These are phyloP conservation scores for Drosophila dunni DNA, from an alignment of 1,140 invertebrate genomes.

Conservation along the genomic window DNA sequence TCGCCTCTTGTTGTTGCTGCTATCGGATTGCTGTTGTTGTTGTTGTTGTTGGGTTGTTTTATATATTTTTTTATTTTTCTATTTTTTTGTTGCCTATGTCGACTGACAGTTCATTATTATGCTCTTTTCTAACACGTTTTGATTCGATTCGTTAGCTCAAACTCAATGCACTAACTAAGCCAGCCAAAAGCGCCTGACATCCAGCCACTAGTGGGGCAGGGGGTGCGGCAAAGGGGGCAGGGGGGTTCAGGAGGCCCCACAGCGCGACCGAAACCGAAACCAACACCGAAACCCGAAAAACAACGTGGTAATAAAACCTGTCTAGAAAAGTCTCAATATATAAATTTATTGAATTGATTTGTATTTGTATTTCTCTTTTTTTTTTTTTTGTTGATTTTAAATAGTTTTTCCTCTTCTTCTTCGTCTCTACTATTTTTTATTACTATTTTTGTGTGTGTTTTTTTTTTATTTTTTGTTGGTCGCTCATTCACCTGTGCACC, in stretches of 20 bases:
- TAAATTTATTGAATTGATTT: slow-evolving; percentile 69
- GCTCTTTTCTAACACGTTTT: slow-evolving; percentile 72
- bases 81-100: slow-evolving; percentile 24
- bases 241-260: slow-evolving; percentile 21
- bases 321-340: slow-evolving; percentile 56
- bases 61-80: neutral
- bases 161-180: slow-evolving; percentile 57
- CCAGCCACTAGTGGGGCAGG: neutral
- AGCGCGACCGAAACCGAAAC: slow-evolving; percentile 28
- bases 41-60: neutral
- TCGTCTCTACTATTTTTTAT: too few species aligned
- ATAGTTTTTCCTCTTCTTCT: slow-evolving; percentile 51
- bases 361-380: slow-evolving; percentile 45
- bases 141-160: slow-evolving; percentile 56
- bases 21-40: slow-evolving; percentile 21
- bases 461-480: slow-evolving; percentile 6
- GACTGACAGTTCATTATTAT: slow-evolving; percentile 62
- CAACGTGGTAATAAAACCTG: slow-evolving; percentile 39
- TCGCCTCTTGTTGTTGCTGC: slow-evolving; percentile 15
- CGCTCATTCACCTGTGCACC: slow-evolving; percentile 38
- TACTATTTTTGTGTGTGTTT: neutral
- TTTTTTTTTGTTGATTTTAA: slow-evolving; percentile 54
- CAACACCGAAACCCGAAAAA: slow-evolving; percentile 4
- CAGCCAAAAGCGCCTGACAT: slow-evolving; percentile 15
- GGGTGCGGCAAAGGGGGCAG: neutral